These are phyloP conservation scores for Cromileptes altivelis DNA, from an alignment of 2,113 vertebrate genomes.

Conservation along the genomic window DNA sequence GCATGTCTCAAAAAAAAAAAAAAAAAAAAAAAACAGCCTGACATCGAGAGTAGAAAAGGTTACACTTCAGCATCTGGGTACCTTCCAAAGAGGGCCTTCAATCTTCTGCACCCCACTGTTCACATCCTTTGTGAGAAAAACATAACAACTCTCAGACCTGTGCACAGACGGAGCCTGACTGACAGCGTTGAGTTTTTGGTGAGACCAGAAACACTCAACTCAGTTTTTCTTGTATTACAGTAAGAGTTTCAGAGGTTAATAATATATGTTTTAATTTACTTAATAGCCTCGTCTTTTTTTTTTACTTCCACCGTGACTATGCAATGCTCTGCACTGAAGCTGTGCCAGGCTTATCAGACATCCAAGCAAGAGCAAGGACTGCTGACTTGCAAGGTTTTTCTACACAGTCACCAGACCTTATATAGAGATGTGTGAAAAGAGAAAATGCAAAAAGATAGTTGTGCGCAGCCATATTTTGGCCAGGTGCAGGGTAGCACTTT, in stretches of 20 bases:
- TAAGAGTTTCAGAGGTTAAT: not conserved
- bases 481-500: not conserved
- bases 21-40: constrained; percentile 28
- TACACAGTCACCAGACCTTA: constrained; percentile 12
- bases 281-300: not conserved
- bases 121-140: constrained; percentile 76
- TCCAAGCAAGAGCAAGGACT: constrained; percentile 16
- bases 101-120: constrained; percentile 84
- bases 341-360: constrained; percentile 35
- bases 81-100: constrained; percentile 94
- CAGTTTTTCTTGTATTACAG: not conserved
- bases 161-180: not conserved
- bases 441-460: not conserved
- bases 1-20: constrained; percentile 19
- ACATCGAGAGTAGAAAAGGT: constrained; percentile 13
- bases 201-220: not conserved
- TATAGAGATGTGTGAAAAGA: not conserved
- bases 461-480: not conserved
- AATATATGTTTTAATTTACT: not conserved
- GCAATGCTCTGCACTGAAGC: constrained; percentile 7
- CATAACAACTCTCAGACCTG: constrained; percentile 15
- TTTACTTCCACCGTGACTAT: constrained; percentile 23
- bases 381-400: constrained; percentile 23
- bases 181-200: not conserved
- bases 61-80: constrained; percentile 71